A percentile compares a stretch with the other conserved stretches of the same genome.
Evolutionary conservation across 2,888 invertebrate genomes (phyloP).

Genomic region (Pseudococcus jackbeardsleyi): DNA sequence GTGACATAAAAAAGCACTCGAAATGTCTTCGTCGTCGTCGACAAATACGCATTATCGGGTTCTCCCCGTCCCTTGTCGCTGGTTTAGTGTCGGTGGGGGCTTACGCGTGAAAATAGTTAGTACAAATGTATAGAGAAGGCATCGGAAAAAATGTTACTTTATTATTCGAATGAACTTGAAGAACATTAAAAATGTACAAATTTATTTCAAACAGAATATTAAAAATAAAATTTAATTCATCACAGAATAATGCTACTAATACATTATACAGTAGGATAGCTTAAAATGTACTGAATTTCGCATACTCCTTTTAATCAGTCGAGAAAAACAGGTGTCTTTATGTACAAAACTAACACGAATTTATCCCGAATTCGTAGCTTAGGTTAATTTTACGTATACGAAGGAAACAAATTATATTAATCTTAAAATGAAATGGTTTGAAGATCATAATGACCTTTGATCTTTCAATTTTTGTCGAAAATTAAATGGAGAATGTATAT

Average conservation of each 20-base stretch:
- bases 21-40: slow-evolving; percentile 33
- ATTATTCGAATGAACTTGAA: slow-evolving; percentile 17
- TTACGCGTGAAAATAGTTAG: slow-evolving; percentile 14
- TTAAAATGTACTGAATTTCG: slow-evolving; percentile 52
- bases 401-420: neutral
- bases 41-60: slow-evolving; percentile 9
- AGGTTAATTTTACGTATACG: neutral
- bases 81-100: neutral
- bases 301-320: slow-evolving; percentile 48
- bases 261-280: slow-evolving; percentile 57
- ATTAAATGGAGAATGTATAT: no score
- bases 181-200: slow-evolving; percentile 63
- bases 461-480: no score
- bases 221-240: slow-evolving; percentile 59
- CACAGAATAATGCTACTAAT: slow-evolving; percentile 64
- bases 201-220: slow-evolving; percentile 61
- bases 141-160: slow-evolving; percentile 31
- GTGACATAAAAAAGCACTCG: slow-evolving; percentile 35
- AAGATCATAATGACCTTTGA: no score
- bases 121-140: neutral
- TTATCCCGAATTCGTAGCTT: neutral
- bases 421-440: neutral
- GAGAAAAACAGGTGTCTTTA: neutral
- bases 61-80: neutral
- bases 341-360: slow-evolving; percentile 34